A percentile compares a stretch with the other conserved stretches of the same genome.
Conservation (phyloP, 2,797 vertebrate species). For the Arnoldichthys spilopterus region DNA sequence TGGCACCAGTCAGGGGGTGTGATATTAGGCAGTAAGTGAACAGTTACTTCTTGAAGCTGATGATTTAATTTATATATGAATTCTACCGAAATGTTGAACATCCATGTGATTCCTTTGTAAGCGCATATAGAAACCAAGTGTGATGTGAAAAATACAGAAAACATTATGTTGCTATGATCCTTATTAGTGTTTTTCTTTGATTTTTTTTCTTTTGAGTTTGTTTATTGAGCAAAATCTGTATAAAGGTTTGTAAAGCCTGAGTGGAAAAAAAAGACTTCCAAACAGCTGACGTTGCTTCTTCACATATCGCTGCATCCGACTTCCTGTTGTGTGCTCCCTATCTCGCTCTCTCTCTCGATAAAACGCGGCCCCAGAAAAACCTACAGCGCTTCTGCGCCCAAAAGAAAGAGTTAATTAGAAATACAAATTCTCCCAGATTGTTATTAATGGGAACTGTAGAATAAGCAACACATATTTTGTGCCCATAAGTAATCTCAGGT, state of each 20-base stretch:
- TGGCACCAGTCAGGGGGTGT: no score
- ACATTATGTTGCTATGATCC: no score
- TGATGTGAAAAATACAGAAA: no score
- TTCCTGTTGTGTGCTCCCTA: slow-evolving; percentile 76
- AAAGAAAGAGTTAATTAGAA: slow-evolving; percentile 99
- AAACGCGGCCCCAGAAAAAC: slow-evolving; percentile 71
- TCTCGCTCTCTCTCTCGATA: neutral
- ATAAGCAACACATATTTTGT: slow-evolving; percentile 94
- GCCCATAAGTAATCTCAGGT: slow-evolving; percentile 99
- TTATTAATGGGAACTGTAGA: slow-evolving; percentile 94
- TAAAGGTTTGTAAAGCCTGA: neutral
- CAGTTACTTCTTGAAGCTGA: no score
- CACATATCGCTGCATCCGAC: slow-evolving; percentile 74
- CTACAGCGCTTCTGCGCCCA: slow-evolving; percentile 80
- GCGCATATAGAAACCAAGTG: no score
- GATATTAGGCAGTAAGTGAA: no score
- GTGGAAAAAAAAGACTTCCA: slow-evolving; percentile 15
- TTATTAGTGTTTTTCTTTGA: no score
- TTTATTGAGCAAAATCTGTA: slow-evolving; percentile 16
- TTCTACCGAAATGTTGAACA: neutral
- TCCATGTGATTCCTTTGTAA: no score
- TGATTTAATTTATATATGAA: no score
- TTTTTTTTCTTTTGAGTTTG: slow-evolving; percentile 38
- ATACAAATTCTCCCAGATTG: slow-evolving; percentile 99
- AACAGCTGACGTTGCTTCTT: slow-evolving; percentile 71